phyloP scores from a whole-genome alignment of 2,113 vertebrate genomes.

The Abramis brama region DNA sequence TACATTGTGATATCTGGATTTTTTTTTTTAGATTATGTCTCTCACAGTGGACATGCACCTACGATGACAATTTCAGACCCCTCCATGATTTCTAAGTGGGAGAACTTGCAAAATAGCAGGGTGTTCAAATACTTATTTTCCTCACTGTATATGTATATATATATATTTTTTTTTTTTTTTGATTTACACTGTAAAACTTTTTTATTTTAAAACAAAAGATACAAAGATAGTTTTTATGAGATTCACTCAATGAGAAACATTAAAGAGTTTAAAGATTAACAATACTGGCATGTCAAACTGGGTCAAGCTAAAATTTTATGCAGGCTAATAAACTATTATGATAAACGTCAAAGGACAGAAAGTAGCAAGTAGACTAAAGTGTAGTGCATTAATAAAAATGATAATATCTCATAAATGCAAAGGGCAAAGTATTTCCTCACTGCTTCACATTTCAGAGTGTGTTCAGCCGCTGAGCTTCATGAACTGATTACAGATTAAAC shows the following conservation, averaged over 20 bases:
- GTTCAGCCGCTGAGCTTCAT: neutral
- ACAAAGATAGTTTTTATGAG: neutral
- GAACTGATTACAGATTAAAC: neutral
- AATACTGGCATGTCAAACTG: neutral
- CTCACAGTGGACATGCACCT: no score
- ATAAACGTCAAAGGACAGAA: neutral
- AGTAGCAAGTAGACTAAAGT: neutral
- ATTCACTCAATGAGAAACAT: neutral
- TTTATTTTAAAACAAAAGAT: no score
- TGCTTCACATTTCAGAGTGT: neutral
- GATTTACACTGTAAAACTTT: no score
- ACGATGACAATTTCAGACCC: no score
- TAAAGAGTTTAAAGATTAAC: neutral
- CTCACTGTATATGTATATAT: no score
- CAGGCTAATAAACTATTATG: neutral
- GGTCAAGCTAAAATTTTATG: neutral
- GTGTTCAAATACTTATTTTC: no score
- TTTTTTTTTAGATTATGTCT: no score
- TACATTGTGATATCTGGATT: no score
- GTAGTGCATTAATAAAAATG: neutral
- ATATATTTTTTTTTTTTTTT: no score
- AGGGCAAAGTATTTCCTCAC: neutral
- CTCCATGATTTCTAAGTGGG: no score
- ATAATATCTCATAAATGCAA: neutral
- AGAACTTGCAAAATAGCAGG: no score